Evolutionary conservation across 1,140 invertebrate species (phyloP).

Genomic region (Globodera rostochiensis): DNA sequence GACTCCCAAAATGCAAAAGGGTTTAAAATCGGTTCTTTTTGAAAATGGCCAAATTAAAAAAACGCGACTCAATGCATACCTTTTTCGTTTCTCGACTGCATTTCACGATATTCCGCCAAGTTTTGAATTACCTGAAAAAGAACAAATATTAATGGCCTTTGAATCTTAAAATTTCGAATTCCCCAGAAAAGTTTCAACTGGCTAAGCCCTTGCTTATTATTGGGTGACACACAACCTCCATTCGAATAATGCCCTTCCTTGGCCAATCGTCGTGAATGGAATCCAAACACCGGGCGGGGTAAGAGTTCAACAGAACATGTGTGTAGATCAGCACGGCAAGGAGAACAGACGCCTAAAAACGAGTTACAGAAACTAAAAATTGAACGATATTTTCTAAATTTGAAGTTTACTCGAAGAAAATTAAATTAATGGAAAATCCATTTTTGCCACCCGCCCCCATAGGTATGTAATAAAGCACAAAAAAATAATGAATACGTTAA

Average conservation of each 20-base stretch:
- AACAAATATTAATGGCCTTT: not conserved
- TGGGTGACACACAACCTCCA: constrained; percentile 74
- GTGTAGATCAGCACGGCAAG: constrained; percentile 91
- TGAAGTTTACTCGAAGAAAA: too few relatives aligned
- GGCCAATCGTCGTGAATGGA: constrained; percentile 88
- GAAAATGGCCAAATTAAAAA: too few relatives aligned
- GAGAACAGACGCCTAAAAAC: constrained; percentile 77
- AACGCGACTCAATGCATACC: not conserved
- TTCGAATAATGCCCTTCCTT: constrained; percentile 86
- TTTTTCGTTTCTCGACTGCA: constrained; percentile 26
- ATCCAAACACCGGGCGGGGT: constrained; percentile 88
- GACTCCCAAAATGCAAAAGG: too few relatives aligned
- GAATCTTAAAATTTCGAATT: not conserved
- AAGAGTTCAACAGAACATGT: constrained; percentile 86
- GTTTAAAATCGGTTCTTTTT: too few relatives aligned
- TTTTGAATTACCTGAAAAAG: constrained; percentile 27
- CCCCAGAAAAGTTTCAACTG: not conserved
- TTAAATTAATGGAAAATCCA: not conserved
- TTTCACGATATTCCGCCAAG: constrained; percentile 24
- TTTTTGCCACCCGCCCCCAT: constrained; percentile 22
- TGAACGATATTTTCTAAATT: too few relatives aligned
- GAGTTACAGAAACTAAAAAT: not conserved
- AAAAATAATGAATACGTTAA: constrained; percentile 45
- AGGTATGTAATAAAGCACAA: constrained; percentile 2
- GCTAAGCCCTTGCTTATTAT: not conserved